phyloP scores from a whole-genome alignment of 2,113 vertebrate species.

The Mustelus asterias region DNA sequence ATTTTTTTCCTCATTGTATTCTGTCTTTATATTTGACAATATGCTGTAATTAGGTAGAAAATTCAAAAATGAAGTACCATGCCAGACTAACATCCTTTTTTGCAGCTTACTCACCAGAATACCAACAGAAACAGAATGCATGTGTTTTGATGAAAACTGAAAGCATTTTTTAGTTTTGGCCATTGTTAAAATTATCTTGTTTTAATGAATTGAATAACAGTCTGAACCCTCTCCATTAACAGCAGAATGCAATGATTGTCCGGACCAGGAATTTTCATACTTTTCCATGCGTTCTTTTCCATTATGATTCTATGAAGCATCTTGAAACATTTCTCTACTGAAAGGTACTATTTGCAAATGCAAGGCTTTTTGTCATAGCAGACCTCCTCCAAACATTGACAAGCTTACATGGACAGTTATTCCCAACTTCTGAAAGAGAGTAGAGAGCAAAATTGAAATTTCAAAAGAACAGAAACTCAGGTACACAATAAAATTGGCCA shows the following conservation, averaged over 20 bases:
- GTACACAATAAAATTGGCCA: neutral
- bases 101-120: neutral
- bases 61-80: constrained; percentile 12
- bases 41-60: neutral
- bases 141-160: neutral
- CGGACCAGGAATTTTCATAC: neutral
- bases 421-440: neutral
- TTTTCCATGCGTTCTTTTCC: neutral
- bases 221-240: neutral
- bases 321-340: neutral
- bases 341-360: neutral
- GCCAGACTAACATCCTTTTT: neutral
- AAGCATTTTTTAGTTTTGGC: neutral
- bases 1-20: neutral
- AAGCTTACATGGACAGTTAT: neutral
- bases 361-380: neutral
- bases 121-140: neutral
- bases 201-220: neutral
- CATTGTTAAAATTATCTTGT: neutral
- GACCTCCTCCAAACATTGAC: neutral
- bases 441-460: neutral
- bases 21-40: neutral
- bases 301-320: neutral
- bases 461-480: neutral
- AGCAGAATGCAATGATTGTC: neutral